Conservation (phyloP, 2,888 invertebrate species). For the Dryobota labecula region DNA sequence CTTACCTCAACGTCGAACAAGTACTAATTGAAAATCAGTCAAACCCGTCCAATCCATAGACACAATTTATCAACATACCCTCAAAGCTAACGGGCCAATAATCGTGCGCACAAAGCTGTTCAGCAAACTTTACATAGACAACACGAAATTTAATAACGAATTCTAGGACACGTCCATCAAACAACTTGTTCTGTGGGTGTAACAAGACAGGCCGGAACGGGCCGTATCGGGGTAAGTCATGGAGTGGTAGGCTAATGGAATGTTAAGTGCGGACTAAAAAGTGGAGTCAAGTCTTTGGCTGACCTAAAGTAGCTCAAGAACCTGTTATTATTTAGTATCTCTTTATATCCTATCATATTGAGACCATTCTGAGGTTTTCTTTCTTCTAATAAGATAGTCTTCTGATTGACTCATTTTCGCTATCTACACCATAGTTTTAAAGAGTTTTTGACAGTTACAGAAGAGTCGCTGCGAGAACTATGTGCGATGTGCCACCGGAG, state of each 20-base stretch:
- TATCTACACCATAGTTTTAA: neutral
- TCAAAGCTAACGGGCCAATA: constrained; percentile 29
- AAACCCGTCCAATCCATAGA: neutral
- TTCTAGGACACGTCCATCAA: constrained; percentile 64
- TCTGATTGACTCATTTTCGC: too few species aligned
- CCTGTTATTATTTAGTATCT: too few species aligned
- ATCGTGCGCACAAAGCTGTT: constrained; percentile 31
- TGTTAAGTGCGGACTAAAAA: neutral
- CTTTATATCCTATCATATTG: neutral
- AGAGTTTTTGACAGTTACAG: neutral
- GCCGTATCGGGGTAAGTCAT: constrained; percentile 37
- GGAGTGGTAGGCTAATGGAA: constrained; percentile 35
- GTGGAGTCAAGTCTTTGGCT: neutral
- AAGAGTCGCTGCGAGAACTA: neutral
- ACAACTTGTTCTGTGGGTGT: constrained; percentile 55
- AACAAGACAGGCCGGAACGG: constrained; percentile 52
- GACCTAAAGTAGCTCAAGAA: neutral
- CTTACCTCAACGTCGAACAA: neutral
- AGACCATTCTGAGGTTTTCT: neutral
- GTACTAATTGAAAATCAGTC: constrained; percentile 7
- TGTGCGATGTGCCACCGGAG: too few species aligned
- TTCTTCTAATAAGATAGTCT: neutral
- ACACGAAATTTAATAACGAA: constrained; percentile 53
- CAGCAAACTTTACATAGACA: constrained; percentile 57
- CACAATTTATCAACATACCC: constrained; percentile 24